A percentile compares a stretch with the other conserved stretches of the same genome.
These are phyloP conservation scores for Myripristis jacobus DNA, from an alignment of 2,797 vertebrate species.

Conservation along the genomic window DNA sequence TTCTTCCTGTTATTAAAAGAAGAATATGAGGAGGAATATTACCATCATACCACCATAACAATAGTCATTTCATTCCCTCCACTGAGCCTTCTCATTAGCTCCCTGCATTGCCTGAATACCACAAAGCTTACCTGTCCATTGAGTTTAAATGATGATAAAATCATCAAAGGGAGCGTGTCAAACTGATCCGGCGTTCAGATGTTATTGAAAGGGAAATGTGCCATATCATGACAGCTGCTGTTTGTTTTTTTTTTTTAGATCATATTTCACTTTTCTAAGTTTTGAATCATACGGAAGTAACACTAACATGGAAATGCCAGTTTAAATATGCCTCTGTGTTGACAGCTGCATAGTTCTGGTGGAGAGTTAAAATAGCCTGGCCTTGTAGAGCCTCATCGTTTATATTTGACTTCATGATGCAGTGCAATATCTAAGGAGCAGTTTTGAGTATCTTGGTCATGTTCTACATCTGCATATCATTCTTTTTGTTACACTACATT, in stretches of 20 bases:
- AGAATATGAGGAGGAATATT: slow-evolving; percentile 31
- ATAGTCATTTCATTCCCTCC: slow-evolving; percentile 3
- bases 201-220: not conserved
- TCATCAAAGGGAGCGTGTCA: not conserved
- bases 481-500: not conserved
- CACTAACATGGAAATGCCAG: slow-evolving; percentile 4
- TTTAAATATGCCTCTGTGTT: slow-evolving; percentile 1
- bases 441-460: slow-evolving; percentile 1
- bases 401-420: not conserved
- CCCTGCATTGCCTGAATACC: slow-evolving; percentile 35
- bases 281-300: slow-evolving; percentile 2
- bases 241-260: no score
- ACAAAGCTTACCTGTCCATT: slow-evolving; percentile 1
- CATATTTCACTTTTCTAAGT: not conserved
- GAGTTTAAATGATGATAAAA: slow-evolving; percentile 9
- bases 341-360: slow-evolving; percentile 1
- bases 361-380: not conserved
- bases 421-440: not conserved
- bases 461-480: slow-evolving; percentile 1
- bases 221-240: not conserved
- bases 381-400: slow-evolving; percentile 2
- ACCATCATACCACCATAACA: slow-evolving; percentile 12
- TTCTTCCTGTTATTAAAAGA: slow-evolving; percentile 72
- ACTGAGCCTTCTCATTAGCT: slow-evolving; percentile 13
- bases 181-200: slow-evolving; percentile 3